These are phyloP conservation scores for Ochropacha duplaris DNA, from an alignment of 2,888 invertebrate species.

Conservation along the genomic window DNA sequence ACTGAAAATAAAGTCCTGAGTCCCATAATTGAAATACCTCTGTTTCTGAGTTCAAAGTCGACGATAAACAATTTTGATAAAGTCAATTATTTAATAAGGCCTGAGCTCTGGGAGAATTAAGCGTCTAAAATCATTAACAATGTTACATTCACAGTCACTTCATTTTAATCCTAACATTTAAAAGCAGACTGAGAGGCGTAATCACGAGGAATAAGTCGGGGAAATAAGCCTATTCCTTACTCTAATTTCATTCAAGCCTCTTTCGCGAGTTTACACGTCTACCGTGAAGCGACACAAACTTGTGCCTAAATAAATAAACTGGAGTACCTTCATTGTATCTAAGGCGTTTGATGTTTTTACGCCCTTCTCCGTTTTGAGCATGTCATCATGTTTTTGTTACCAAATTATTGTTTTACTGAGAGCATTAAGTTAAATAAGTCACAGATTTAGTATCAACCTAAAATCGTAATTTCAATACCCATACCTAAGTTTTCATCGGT, in stretches of 20 bases:
- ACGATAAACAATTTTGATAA: slow-evolving; percentile 9
- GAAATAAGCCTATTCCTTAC: slow-evolving; percentile 48
- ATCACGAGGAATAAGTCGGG: slow-evolving; percentile 38
- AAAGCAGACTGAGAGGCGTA: slow-evolving; percentile 39
- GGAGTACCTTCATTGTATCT: slow-evolving; percentile 23
- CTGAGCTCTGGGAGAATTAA: slow-evolving; percentile 16
- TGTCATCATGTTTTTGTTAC: neutral
- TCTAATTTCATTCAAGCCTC: slow-evolving; percentile 47
- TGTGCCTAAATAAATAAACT: slow-evolving; percentile 33
- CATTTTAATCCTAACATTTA: slow-evolving; percentile 42
- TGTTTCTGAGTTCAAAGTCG: neutral
- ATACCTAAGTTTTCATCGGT: too few species aligned
- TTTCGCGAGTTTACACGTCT: slow-evolving; percentile 32
- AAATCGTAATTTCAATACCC: too few species aligned
- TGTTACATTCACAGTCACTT: slow-evolving; percentile 42
- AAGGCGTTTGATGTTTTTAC: slow-evolving; percentile 22
- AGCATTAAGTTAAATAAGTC: too few species aligned
- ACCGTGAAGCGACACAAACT: slow-evolving; percentile 27
- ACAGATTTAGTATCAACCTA: too few species aligned
- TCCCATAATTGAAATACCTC: neutral
- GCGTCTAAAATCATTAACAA: slow-evolving; percentile 41
- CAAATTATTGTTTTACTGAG: too few species aligned
- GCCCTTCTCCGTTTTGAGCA: neutral
- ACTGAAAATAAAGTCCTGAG: neutral
- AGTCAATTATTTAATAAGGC: slow-evolving; percentile 28